Evolutionary conservation across 2,113 vertebrate genomes (phyloP).

Genomic region (Platysternon megacephalum): DNA sequence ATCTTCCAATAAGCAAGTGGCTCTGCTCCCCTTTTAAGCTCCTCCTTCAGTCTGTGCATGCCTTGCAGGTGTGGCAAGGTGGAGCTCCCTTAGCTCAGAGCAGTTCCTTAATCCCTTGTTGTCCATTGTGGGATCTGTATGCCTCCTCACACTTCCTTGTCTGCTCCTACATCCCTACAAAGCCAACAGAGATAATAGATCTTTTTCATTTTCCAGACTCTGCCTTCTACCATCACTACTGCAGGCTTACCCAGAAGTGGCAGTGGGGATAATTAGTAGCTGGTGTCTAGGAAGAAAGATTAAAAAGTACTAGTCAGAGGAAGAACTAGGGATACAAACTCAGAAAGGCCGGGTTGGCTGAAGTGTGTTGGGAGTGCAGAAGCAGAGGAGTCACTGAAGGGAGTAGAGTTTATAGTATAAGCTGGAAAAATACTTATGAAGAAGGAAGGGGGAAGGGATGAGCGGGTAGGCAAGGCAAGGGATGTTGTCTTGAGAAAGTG

Average conservation of each 20-base stretch:
- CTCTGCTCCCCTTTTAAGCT: not conserved
- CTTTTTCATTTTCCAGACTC: not conserved
- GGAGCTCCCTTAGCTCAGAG: not conserved
- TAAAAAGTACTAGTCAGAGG: not conserved
- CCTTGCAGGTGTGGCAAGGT: too few relatives aligned
- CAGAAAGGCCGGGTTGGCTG: too few relatives aligned
- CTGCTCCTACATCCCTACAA: not conserved
- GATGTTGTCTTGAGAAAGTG: not conserved
- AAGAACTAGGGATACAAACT: not conserved
- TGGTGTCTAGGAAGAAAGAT: not conserved
- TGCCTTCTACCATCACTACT: not conserved
- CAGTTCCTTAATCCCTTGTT: not conserved
- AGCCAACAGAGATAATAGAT: not conserved
- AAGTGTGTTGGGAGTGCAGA: not conserved
- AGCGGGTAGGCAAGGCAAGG: not conserved
- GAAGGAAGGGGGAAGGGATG: not conserved
- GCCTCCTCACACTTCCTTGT: not conserved
- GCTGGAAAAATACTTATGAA: not conserved
- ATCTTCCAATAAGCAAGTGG: not conserved
- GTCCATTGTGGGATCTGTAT: too few relatives aligned
- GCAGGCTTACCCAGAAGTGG: not conserved
- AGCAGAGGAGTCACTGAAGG: too few relatives aligned
- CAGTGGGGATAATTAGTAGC: not conserved
- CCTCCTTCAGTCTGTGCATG: not conserved
- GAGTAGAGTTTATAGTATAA: too few relatives aligned